Percentiles rank a stretch among this genome's conserved stretches.
Conservation (phyloP, 2,888 invertebrate species). For the Drosophila affinis region DNA sequence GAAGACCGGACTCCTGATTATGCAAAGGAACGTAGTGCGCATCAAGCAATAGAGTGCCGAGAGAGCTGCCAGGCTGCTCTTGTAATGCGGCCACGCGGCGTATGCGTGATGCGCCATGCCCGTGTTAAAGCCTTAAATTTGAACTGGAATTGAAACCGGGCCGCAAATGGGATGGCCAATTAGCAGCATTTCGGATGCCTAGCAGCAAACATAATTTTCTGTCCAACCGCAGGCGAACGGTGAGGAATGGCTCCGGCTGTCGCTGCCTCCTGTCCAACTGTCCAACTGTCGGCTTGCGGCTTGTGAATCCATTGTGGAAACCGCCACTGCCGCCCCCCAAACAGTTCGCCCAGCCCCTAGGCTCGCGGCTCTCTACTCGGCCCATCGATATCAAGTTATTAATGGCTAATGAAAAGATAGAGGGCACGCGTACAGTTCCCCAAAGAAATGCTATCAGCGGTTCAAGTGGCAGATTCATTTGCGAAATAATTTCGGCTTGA, state of each 20-base stretch:
- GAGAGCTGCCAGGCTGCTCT: constrained; percentile 19
- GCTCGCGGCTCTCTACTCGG: constrained; percentile 23
- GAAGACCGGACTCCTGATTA: constrained; percentile 57
- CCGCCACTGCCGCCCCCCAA: constrained; percentile 15
- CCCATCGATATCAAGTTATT: constrained; percentile 78
- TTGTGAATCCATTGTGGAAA: constrained; percentile 19
- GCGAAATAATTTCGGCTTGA: constrained; percentile 66
- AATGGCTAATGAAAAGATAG: constrained; percentile 72
- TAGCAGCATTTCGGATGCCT: constrained; percentile 46
- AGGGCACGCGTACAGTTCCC: constrained; percentile 1
- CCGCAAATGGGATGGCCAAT: constrained; percentile 55
- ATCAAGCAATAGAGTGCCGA: constrained; percentile 48
- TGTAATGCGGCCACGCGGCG: constrained; percentile 55
- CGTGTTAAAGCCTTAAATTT: constrained; percentile 63
- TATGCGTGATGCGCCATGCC: constrained; percentile 51
- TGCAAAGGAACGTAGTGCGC: constrained; percentile 69
- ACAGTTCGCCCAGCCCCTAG: constrained; percentile 18
- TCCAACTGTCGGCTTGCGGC: constrained; percentile 56
- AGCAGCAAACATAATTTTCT: constrained; percentile 64
- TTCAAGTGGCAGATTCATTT: constrained; percentile 75
- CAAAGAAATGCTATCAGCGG: constrained; percentile 44
- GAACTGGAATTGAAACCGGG: constrained; percentile 4
- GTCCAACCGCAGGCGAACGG: constrained; percentile 62
- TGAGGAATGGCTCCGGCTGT: constrained; percentile 42
- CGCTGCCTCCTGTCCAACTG: constrained; percentile 50